Evolutionary conservation across 1,140 invertebrate species (phyloP), one percentile per base, ranked within the genome.

Genomic region (Lepeophtheirus salmonis): DNA sequence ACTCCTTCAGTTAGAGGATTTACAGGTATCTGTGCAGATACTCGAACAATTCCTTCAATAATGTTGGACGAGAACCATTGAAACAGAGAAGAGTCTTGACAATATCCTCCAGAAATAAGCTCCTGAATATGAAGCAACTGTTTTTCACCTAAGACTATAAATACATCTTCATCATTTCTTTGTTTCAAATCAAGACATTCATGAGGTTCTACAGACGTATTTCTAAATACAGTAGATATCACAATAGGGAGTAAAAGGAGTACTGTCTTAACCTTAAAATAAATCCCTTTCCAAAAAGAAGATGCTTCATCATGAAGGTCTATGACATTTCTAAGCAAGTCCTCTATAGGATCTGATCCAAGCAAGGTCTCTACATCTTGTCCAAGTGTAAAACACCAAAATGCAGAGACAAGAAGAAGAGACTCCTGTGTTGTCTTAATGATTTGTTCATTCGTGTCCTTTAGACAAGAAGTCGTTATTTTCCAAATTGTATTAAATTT

Each of bases 401-500:
- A n/a, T 3, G 17, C 52, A 14, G 23, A 14, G 17, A 24, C 1
- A 20, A 24, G 52, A n/a, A 54, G 23, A 20, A 54, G 52, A 1
- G 52, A 21, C 22, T 54, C 52, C 3, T 54, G 52, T 14, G 52
- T 54, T n/a, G n/a, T 24, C 4, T 13, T 1, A 20, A 54, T 54
- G 10, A 54, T 24, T 3, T 54, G 18, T 20, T 21, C 3, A 24
- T 54, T 2, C 1, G 17, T 54, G 2, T 54, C 52, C 23, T 23
- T 18, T n/a, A 54, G 17, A n/a, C 20, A 20, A 4, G 52, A 16
- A 2, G 17, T 21, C 14, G 52, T 54, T 20, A 54, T 14, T 54
- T 54, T 20, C 52, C 52, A 54, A 20, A 54, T 21, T n/a, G 17
- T 21, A n/a, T 18, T n/a, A 20, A 82, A 83, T 71, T 84, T 84